Evolutionary conservation across 2,888 invertebrate genomes (phyloP).

Genomic region (Tricholauxania praeusta): DNA sequence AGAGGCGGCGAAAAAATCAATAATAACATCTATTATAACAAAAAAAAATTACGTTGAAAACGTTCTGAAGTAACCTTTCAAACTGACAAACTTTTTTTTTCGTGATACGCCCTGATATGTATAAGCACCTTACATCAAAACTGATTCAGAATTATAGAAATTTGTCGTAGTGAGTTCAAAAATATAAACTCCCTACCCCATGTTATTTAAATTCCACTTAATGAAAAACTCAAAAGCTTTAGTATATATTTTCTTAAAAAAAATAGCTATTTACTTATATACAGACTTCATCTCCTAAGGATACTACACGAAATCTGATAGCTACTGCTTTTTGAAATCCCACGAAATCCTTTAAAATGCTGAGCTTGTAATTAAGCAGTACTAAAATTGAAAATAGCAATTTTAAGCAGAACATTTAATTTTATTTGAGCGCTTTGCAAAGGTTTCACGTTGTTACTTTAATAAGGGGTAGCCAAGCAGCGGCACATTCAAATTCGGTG

Average conservation of each 20-base stretch:
- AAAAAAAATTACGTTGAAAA: too few relatives aligned
- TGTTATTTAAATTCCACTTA: too few relatives aligned
- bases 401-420: conserved; percentile 15
- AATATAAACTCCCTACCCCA: too few relatives aligned
- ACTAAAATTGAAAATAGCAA: conserved; percentile 25
- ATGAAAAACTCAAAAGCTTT: too few relatives aligned
- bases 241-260: not conserved
- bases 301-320: not conserved
- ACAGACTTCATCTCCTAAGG: not conserved
- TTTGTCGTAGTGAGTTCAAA: too few relatives aligned
- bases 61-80: too few relatives aligned
- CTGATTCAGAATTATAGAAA: too few relatives aligned
- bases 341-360: conserved; percentile 22
- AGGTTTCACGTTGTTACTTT: not conserved
- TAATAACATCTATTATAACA: too few relatives aligned
- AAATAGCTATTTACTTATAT: not conserved
- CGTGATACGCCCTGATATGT: too few relatives aligned
- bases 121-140: too few relatives aligned
- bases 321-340: conserved; percentile 13
- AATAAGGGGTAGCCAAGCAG: conserved; percentile 5
- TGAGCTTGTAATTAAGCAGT: conserved; percentile 15
- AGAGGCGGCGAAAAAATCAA: too few relatives aligned
- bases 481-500: not conserved
- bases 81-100: too few relatives aligned
- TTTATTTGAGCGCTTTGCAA: conserved; percentile 12